Evolutionary conservation across 2,797 vertebrate species (phyloP), one percentile per base, ranked within the genome.

Genomic region (Helarctos malayanus): DNA sequence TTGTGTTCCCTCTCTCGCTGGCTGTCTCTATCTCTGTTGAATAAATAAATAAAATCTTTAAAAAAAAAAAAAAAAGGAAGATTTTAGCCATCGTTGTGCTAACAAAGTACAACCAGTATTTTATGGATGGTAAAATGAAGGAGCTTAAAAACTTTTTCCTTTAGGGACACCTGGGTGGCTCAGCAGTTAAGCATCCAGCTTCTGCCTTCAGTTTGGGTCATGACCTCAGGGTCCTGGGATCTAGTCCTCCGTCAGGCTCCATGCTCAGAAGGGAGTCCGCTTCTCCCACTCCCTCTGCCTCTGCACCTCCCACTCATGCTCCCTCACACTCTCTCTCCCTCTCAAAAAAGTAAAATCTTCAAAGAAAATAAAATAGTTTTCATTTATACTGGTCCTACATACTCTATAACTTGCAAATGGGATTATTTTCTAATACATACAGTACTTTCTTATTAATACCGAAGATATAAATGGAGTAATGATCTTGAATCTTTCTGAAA

Each of bases 401-500:
- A 38, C n/a, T 91, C 59, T 89, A 2, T 83, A 79, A 35, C 23
- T 49, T 92, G 35, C 13, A 18, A 82, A 41, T 25, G 14, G 63
- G 45, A 54, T 97, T 95, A 80, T 79, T 71, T 91, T 95, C 41
- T 92, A 80, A 32, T 45, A 59, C 80, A 21, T 75, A 41, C 61
- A 25, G 91, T 73, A 23, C 14, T 91, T 83, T 92, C 4, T 89
- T 89, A 57, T 7, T 91, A 82, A 41, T 56, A 38, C 38, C 29
- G 81, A 61, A 76, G 4, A 71, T 61, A 56, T 15, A 68, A 81
- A 63, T 45, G 32, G 32, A 88, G 14, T 63, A 81, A 47, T 76
- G 63, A 83, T 27, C 27, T 7, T 81, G 82, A 95, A 79, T 89
- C 16, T 89, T 96, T 96, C 80, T 93, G 52, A 89, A 95, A 75